Base-by-base conservation (phyloP, 2,888 invertebrate species). In the Chymomyza fuscimana region DNA sequence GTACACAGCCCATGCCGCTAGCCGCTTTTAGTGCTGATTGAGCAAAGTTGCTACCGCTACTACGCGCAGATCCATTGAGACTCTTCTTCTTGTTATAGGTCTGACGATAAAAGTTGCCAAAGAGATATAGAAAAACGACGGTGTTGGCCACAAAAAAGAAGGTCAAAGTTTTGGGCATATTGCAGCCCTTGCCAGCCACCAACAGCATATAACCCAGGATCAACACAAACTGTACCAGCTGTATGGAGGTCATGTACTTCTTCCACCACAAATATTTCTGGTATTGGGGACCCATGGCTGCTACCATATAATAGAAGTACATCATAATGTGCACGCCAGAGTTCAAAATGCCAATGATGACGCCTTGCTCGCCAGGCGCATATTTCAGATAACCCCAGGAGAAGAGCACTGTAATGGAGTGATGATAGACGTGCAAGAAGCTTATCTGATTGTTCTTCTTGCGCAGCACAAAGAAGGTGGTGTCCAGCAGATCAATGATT, bases 371-470 rank as follows among this genome's bases (percentile, higher is more conserved):
- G 52, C 92, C 92, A 90, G 96, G 95, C 69, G 96, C 92, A 89
- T 95, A 97, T 91, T 95, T 95, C 25, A 95, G 92, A 63, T 96
- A 96, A 22, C 95, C 95, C 96, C 96, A 97, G 1, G 95, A 95
- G 90, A 96, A 94, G 72, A 96, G 92, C 29, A 95, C 97, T 92
- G 96, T 96, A 89, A 95, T 93, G 2, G 95, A 93, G 90, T 98
- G 98, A 91, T 98, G 98, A 89, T 97, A 97, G 15, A 98, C 95
- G 89, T 98, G 98, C 19, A 98, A 93, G 89, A 96, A 96, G 0
- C 97, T 95, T 29, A 98, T 95, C 92, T 98, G 98, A 67, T 95
- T 95, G 85, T 96, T 95, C 92, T 98, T 98, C 92, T 98, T 98
- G 63, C 98, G 94, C 81, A 98, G 91, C 7, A 98, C 96, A 89